Conservation (phyloP, 2,113 vertebrate genomes). For the Catharus minimus region DNA sequence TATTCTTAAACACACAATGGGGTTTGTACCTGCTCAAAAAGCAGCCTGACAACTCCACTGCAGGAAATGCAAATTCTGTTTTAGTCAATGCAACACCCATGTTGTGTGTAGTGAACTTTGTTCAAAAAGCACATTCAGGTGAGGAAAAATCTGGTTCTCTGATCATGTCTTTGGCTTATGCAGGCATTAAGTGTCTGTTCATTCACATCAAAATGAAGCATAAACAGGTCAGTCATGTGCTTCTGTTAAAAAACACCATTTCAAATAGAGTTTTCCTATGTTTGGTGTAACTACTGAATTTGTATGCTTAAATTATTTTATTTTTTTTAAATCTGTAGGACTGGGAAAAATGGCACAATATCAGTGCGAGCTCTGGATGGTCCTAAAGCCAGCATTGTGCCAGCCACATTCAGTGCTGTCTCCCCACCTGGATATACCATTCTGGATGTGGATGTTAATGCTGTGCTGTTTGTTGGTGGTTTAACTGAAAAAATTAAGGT, state of each 20-base stretch:
- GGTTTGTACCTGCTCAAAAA: neutral
- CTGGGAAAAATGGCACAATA: slow-evolving; percentile 91
- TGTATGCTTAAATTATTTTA: neutral
- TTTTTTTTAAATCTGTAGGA: slow-evolving; percentile 71
- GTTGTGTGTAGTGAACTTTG: neutral
- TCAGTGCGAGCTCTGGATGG: slow-evolving; percentile 91
- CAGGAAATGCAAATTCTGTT: neutral
- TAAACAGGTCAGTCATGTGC: neutral
- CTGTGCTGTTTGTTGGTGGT: slow-evolving; percentile 95
- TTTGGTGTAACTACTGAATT: neutral
- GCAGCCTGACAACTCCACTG: neutral
- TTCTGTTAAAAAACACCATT: neutral
- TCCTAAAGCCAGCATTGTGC: slow-evolving; percentile 86
- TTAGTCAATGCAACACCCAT: neutral
- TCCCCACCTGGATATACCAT: slow-evolving; percentile 89
- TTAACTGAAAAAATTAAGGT: slow-evolving; percentile 91
- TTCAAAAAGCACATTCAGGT: neutral
- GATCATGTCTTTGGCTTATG: neutral
- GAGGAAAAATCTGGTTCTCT: neutral
- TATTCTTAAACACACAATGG: neutral
- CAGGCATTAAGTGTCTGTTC: neutral
- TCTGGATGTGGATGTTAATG: slow-evolving; percentile 93
- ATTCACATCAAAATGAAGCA: neutral
- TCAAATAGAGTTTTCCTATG: neutral
- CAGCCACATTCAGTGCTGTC: slow-evolving; percentile 76